phyloP scores from a whole-genome alignment of 2,797 vertebrate genomes.

The Thamnophis elegans region DNA sequence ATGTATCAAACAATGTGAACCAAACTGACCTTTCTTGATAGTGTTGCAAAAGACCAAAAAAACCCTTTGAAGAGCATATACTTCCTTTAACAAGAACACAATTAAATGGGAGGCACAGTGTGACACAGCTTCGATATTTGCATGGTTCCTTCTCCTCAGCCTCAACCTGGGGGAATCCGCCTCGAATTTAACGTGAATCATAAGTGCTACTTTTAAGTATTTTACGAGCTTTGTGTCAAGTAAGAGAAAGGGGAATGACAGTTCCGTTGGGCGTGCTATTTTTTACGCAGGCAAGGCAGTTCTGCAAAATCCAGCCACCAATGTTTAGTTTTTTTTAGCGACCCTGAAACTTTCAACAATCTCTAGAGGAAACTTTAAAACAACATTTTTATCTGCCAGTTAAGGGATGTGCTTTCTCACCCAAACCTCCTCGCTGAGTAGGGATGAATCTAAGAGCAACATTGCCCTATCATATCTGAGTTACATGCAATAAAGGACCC shows the following conservation, averaged over 20 bases:
- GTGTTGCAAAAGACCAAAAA: neutral
- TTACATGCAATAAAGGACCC: neutral
- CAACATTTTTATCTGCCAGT: neutral
- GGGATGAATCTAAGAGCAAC: neutral
- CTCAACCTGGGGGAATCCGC: slow-evolving; percentile 15
- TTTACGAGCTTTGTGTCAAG: slow-evolving; percentile 39
- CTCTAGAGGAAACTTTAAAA: neutral
- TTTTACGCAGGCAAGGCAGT: neutral
- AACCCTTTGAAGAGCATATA: neutral
- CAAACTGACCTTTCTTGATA: neutral
- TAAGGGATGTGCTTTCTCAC: neutral
- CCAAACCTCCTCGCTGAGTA: neutral
- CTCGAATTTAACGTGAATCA: slow-evolving; percentile 47
- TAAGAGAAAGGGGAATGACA: slow-evolving; percentile 1
- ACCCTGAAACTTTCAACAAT: neutral
- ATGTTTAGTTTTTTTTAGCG: neutral
- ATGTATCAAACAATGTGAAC: neutral
- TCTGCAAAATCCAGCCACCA: no score
- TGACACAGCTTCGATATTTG: slow-evolving; percentile 15
- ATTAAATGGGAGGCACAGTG: neutral
- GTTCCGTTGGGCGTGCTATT: neutral
- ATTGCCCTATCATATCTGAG: neutral
- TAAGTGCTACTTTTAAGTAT: slow-evolving; percentile 22
- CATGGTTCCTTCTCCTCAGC: slow-evolving; percentile 37
- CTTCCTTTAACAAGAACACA: neutral